A percentile compares a stretch with the other conserved stretches of the same genome.
phyloP scores from a whole-genome alignment of 2,797 vertebrate genomes.

The Parotocinclus haroldoi region DNA sequence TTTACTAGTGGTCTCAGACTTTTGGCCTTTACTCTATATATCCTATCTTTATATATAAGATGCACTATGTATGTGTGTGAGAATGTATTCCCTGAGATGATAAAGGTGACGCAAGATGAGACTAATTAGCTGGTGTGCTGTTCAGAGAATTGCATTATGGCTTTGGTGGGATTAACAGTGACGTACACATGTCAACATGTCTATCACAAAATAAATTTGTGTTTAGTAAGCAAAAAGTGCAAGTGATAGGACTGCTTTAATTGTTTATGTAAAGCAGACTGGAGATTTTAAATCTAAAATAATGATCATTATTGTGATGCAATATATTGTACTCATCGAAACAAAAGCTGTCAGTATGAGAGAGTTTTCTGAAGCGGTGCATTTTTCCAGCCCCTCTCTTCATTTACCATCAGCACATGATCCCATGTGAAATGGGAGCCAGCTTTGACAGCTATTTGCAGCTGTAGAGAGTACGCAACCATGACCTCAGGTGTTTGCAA shows the following conservation, averaged over 20 bases:
- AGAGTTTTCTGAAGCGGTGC: neutral
- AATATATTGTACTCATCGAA: neutral
- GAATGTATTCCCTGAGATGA: no score
- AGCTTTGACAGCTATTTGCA: conserved; percentile 15
- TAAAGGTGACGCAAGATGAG: no score
- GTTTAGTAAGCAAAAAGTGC: conserved; percentile 9
- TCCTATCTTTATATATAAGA: no score
- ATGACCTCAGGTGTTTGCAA: conserved; percentile 1
- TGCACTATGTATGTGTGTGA: no score
- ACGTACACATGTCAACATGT: conserved; percentile 17
- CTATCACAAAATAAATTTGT: conserved; percentile 16
- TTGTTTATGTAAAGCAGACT: neutral
- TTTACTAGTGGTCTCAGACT: no score
- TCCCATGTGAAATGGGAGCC: conserved; percentile 10
- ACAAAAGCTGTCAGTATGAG: neutral
- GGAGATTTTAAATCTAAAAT: neutral
- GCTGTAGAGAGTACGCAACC: conserved; percentile 1
- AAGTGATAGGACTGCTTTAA: neutral
- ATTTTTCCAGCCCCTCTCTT: neutral
- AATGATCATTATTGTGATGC: neutral
- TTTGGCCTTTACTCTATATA: no score
- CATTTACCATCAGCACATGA: neutral
- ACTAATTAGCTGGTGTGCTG: neutral
- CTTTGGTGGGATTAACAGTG: conserved; percentile 19
- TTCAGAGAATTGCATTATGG: conserved; percentile 17